Evolutionary conservation across 2,888 invertebrate species (phyloP), one percentile per base, ranked within the genome.

Genomic region (Stictocephala bisonia): DNA sequence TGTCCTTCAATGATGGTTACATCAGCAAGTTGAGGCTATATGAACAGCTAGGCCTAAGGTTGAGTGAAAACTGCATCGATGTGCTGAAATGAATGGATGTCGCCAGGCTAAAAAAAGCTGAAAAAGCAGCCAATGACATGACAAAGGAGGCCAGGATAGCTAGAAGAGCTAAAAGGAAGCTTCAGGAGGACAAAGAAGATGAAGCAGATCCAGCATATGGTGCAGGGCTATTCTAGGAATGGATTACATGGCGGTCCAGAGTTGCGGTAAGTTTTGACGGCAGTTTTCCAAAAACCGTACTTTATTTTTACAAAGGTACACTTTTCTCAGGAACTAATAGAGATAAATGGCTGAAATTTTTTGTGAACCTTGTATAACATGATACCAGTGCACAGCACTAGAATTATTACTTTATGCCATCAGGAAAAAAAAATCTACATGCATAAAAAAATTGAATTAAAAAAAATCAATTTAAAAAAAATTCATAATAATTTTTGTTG

Each of bases 281-380:
- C 27, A 3, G 66, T 66, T 44, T 66, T 64, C 64, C 41, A 41
- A 41, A 64, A 22, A 40, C 22, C 9, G n/a, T 40, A 22, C 11
- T 64, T 64, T 40, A 40, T 64, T 1, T 20, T 6, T 11, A n/a
- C 31, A 29, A 60, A 60, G 60, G 60, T 60, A 60, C 60, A 29
- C 31, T 60, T n/a, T n/a, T 60, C 9, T 64, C 22, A 66, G 48
- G 22, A 66, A 22, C 66, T 18, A 48, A 44, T 66, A 24, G 15
- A 48, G 66, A 66, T 48, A 66, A 20, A 66, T 13, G 13, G 48
- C 18, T 66, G 66, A 66, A 24, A 20, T 66, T 60, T 41, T 66
- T 66, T 41, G 9, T 26, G n/a, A n/a, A n/a, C n/a, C n/a, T n/a
- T n/a, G n/a, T n/a, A n/a, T n/a, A n/a, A n/a, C n/a, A n/a, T n/a